Base-by-base conservation (phyloP, 2,113 vertebrate species). In the Rhadina sibilatrix region DNA sequence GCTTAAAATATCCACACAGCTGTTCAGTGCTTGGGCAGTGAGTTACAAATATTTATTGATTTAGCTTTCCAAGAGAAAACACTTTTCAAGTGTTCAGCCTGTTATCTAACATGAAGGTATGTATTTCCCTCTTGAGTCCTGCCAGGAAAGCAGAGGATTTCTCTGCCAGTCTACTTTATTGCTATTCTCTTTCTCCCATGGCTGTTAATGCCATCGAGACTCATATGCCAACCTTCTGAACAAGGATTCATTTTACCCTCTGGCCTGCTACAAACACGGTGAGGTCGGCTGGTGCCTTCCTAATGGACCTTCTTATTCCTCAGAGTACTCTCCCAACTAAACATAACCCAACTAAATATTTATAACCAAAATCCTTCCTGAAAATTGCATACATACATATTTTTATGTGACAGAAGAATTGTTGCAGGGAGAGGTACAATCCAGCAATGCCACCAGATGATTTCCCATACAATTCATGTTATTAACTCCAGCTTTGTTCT, bases 21-120 rank as follows among this genome's bases (percentile, higher is more conserved):
- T 60, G 46, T n/a, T 76, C 75, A 72, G 69, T n/a, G 27, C 53
- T 86, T 85, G 49, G 54, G 59, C 76, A 90, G 42, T 15, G 56
- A 66, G 31, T 57, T 86, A 86, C n/a, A 69, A 85, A 69, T 85
- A 88, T 54, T 85, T 94, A 95, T 94, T 72, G 75, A 83, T 93
- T 79, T 69, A 37, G 13, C 22, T 63, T 91, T 93, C 87, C 53
- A 79, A 44, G 22, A 80, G 49, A 38, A n/a, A n/a, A n/a, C n/a
- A n/a, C n/a, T n/a, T n/a, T 25, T 90, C 50, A 40, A 82, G 49
- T 6, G 27, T 66, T 74, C 64, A 90, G 47, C 54, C 42, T 86
- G 63, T 44, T 80, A 53, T 33, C 50, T 63, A 54, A 14, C 42
- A 54, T 14, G 42, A 79, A 70, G 46, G 50, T 86, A 37, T 28